These are phyloP conservation scores for Papilio protenor DNA, from an alignment of 2,888 invertebrate genomes.

Conservation along the genomic window DNA sequence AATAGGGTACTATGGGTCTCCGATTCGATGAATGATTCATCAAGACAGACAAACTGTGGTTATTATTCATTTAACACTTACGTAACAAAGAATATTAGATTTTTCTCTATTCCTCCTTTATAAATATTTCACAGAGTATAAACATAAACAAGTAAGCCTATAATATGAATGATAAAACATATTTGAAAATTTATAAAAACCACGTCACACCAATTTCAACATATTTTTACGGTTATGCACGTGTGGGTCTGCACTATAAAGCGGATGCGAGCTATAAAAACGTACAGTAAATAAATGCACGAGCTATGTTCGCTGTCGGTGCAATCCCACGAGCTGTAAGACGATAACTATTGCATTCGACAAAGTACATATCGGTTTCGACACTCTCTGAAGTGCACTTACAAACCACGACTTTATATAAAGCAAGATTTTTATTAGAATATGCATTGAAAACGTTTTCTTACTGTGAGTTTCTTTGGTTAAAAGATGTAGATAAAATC, in stretches of 20 bases:
- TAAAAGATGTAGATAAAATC: neutral
- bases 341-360: conserved; percentile 31
- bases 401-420: neutral
- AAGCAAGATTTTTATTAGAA: neutral
- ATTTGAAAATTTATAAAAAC: conserved; percentile 7
- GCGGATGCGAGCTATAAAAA: conserved; percentile 33
- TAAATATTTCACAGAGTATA: too few species aligned
- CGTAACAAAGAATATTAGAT: too few species aligned
- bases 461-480: neutral
- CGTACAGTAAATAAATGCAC: conserved; percentile 38
- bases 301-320: conserved; percentile 30
- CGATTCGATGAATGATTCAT: neutral
- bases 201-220: conserved; percentile 33
- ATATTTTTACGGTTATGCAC: conserved; percentile 39
- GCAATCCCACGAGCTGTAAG: conserved; percentile 32
- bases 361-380: conserved; percentile 9
- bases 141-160: neutral
- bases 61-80: neutral
- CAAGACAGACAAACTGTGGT: neutral
- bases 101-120: too few species aligned
- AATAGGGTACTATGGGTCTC: neutral
- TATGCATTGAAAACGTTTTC: neutral
- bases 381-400: neutral
- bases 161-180: neutral
- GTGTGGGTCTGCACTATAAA: conserved; percentile 39